These are phyloP conservation scores for Nysson spinosus DNA, from an alignment of 2,888 invertebrate genomes.

Conservation along the genomic window DNA sequence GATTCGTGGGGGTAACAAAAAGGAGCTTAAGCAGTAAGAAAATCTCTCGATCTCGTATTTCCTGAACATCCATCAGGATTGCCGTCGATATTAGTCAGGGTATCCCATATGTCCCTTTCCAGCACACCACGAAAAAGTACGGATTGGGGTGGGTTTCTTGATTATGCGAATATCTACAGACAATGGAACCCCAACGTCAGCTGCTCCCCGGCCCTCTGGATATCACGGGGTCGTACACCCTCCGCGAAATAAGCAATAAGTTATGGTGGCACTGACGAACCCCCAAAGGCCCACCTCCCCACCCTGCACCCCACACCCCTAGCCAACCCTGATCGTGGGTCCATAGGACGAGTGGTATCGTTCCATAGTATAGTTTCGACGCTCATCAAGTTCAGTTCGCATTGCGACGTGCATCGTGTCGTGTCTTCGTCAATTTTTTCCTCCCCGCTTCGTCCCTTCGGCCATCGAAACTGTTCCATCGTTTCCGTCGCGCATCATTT, in stretches of 20 bases:
- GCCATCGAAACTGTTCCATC: too few relatives aligned
- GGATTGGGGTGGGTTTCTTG: constrained; percentile 65
- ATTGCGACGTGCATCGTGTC: constrained; percentile 59
- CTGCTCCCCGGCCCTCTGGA: constrained; percentile 65
- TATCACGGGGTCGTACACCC: constrained; percentile 57
- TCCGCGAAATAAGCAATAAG: constrained; percentile 75
- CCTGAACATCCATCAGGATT: constrained; percentile 46
- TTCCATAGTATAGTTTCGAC: constrained; percentile 59
- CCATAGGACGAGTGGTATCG: constrained; percentile 52
- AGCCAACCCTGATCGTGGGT: constrained; percentile 51
- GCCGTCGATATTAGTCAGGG: constrained; percentile 36
- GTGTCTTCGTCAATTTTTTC: constrained; percentile 8
- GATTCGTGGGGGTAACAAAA: not conserved
- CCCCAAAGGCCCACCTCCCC: constrained; percentile 38
- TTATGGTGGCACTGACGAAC: constrained; percentile 66
- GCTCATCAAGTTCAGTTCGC: constrained; percentile 57
- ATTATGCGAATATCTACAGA: constrained; percentile 73
- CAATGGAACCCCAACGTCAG: constrained; percentile 72
- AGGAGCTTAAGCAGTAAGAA: not conserved
- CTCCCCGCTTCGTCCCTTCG: not conserved
- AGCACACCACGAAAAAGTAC: constrained; percentile 68
- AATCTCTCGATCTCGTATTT: not conserved
- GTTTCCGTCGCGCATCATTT: not conserved
- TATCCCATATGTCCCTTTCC: constrained; percentile 57
- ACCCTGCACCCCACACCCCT: constrained; percentile 42